Conservation (phyloP, 2,797 vertebrate genomes). For the Schizothorax lantsangensis region DNA sequence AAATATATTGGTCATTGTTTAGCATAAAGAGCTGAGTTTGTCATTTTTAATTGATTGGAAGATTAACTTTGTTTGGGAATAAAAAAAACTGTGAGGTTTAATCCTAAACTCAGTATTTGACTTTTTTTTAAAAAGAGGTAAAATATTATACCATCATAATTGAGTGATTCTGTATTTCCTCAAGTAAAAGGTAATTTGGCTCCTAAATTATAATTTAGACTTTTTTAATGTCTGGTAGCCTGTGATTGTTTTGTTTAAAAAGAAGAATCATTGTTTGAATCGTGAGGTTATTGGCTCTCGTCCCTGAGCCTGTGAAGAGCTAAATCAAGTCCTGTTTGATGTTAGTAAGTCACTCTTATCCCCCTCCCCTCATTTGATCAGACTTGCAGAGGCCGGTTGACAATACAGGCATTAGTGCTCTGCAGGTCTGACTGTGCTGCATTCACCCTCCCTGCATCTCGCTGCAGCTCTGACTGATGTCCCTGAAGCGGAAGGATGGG, state of each 20-base stretch:
- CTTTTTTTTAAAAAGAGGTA: too few relatives aligned
- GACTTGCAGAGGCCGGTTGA: constrained; percentile 75
- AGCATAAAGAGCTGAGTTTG: not conserved
- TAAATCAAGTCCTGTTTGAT: constrained; percentile 51
- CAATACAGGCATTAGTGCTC: constrained; percentile 79
- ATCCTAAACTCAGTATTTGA: not conserved
- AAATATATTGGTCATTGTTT: not conserved
- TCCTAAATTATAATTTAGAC: not conserved
- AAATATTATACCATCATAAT: not conserved
- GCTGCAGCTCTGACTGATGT: constrained; percentile 77
- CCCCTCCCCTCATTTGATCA: constrained; percentile 55
- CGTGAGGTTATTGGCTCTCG: constrained; percentile 38
- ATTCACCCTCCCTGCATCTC: constrained; percentile 77
- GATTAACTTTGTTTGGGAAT: not conserved
- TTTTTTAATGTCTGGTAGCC: not conserved
- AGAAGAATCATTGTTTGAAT: constrained; percentile 56
- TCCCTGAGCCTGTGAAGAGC: constrained; percentile 43
- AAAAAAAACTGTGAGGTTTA: not conserved
- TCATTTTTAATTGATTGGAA: not conserved
- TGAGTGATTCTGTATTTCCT: not conserved
- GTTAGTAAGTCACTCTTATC: constrained; percentile 47
- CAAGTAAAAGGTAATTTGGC: not conserved
- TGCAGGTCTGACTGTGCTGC: constrained; percentile 73
- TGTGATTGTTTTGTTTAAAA: constrained; percentile 60
- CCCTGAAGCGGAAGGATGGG: constrained; percentile 78